Evolutionary conservation across 2,113 vertebrate genomes (phyloP).

Genomic region (Myanophis thanlyinensis): DNA sequence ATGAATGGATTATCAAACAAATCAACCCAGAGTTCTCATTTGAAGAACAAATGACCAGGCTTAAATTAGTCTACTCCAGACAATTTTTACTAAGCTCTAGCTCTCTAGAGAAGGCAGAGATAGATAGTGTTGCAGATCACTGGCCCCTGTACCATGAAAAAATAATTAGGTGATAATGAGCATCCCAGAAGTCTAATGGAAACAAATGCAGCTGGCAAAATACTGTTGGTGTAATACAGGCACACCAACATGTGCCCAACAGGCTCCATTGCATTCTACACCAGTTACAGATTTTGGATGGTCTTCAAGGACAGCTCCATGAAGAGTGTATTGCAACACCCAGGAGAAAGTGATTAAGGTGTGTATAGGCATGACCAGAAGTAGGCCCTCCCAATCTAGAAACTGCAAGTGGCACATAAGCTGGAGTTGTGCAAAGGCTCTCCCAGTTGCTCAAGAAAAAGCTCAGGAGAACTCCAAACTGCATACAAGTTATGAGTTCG

Average conservation of each 20-base stretch:
- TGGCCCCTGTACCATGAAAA: not conserved
- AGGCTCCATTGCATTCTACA: not conserved
- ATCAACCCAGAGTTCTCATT: not conserved
- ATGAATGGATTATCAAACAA: not conserved
- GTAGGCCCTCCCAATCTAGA: not conserved
- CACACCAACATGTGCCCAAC: not conserved
- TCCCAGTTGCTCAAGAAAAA: not conserved
- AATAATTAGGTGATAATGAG: not conserved
- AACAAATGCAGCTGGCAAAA: not conserved
- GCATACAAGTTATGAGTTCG: no score
- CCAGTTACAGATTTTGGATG: not conserved
- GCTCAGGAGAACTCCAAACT: no score
- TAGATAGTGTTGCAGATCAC: not conserved
- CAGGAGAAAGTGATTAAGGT: not conserved
- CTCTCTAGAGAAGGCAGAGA: not conserved
- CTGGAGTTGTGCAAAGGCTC: not conserved
- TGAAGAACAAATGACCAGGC: not conserved
- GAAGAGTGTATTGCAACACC: not conserved
- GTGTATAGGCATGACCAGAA: not conserved
- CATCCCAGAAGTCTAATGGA: not conserved
- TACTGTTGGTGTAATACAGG: not conserved
- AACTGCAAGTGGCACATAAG: not conserved
- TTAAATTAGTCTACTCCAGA: not conserved
- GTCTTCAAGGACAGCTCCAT: not conserved
- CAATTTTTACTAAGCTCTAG: not conserved